Evolutionary conservation across 2,888 invertebrate species (phyloP), one percentile per base, ranked within the genome.

Genomic region (Crocallis elinguaria): DNA sequence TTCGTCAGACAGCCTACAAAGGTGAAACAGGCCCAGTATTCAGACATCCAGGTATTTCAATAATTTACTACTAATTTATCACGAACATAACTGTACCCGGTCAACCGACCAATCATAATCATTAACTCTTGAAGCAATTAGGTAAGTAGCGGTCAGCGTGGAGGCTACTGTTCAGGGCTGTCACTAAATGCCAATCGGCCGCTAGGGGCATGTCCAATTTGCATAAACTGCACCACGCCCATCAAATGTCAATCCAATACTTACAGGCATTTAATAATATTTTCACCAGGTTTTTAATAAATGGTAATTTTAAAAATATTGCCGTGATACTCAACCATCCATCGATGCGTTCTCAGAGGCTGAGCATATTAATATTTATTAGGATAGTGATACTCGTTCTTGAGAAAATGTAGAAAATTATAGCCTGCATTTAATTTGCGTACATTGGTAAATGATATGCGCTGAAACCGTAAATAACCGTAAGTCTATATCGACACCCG

Each of bases 141-240:
- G 68, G 82, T 81, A 84, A 82, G 79, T 79, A 82, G 71, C 71
- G 70, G 75, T 72, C 75, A 77, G 71, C 14, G 71, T 11, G 21
- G 30, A 11, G 66, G 71, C 69, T 68, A 70, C 69, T 64, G 46
- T 38, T 38, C 53, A 48, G 37, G 25, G 42, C 23, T 48, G 48
- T 43, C 53, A 38, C 37, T 45, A 11, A 41, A 42, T 41, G 36
- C 36, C 32, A 53, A 53, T 42, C 42, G 25, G 37, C 14, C 43
- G 38, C 53, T 43, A 37, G 43, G 38, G 48, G 43, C 53, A 49
- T 33, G 33, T 14, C 41, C 38, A 57, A 67, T 84, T 82, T 77
- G 77, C 83, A 84, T 87, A 83, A 86, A 81, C 72, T 65, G 48
- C 54, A 62, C 77, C 81, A 76, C 86, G 80, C 89, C 88, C 73